Base-by-base conservation (phyloP, 2,113 vertebrate species). In the Ursus arctos region DNA sequence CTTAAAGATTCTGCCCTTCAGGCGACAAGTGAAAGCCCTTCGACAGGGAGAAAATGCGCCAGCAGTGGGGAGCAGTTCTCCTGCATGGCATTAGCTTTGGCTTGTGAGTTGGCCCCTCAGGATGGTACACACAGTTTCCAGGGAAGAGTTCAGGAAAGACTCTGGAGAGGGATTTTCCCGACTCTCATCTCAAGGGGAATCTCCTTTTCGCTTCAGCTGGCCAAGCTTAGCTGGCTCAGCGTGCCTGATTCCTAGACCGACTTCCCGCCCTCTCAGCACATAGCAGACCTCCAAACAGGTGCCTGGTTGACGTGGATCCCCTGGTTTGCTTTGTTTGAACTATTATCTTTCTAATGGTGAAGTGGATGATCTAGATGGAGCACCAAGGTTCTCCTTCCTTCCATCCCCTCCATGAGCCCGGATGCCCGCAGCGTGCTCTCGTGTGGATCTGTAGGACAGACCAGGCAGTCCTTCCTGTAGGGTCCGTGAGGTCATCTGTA, bases 401-500 rank as follows among this genome's bases (percentile, higher is more conserved):
- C 26, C 7, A 0, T 69, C 28, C 31, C 40, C 43, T 77, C 47
- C 8, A 0, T 24, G 12, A 76, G 40, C 65, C 63, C 0, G 0
- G 22, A 57, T 14, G 31, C 21, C 26, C 22, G 1, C 22, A 9
- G 2, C 6, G 3, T 51, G 65, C 74, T 57, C 14, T 47, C 7
- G 0, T 61, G 47, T 14, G 6, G 21, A 0, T 67, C 57, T 16
- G 6, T 47, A 49, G 85, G 61, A 51, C 28, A 26, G n/a, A 18
- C 10, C 79, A 24, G 51, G 88, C 16, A 8, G 24, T 11, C 51
- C 18, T 59, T 11, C 51, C 18, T 59, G 12, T 15, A 6, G 49
- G 18, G 22, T 47, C 36, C 3, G 6, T 28, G 88, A 63, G 9
- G n/a, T 71, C 9, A 8, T 49, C 24, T 31, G 74, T 21, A 2